Evolutionary conservation across 2,888 invertebrate species (phyloP).

Genomic region (Drosophila yooni): DNA sequence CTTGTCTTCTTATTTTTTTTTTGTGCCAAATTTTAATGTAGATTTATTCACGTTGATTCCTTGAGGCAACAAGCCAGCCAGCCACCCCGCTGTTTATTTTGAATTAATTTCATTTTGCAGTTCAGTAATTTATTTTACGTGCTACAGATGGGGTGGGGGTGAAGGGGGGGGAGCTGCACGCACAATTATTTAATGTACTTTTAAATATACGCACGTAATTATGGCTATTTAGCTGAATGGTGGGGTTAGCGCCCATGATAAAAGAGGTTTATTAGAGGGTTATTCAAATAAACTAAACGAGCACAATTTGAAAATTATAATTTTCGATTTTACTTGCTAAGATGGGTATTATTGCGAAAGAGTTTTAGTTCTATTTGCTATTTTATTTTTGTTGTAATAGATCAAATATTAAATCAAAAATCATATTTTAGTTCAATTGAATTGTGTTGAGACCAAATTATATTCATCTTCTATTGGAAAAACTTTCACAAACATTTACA

Average conservation of each 20-base stretch:
- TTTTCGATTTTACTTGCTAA: not conserved
- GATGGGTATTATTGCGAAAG: not conserved
- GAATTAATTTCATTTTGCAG: conserved; percentile 40
- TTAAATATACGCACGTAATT: conserved; percentile 31
- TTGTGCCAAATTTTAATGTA: conserved; percentile 42
- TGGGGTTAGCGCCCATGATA: not conserved
- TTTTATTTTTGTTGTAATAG: not conserved
- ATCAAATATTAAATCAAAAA: not conserved
- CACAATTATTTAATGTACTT: conserved; percentile 24
- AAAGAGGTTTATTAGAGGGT: not conserved
- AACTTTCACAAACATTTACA: too few species aligned
- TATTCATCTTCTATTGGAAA: not conserved
- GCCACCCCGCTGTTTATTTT: conserved; percentile 36
- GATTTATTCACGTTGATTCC: conserved; percentile 47
- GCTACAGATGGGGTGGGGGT: not conserved
- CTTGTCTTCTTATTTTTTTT: not conserved
- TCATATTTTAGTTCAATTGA: not conserved
- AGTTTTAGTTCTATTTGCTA: not conserved
- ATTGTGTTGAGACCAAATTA: not conserved
- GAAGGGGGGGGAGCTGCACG: too few species aligned
- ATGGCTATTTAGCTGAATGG: not conserved
- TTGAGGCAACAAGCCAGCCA: conserved; percentile 4
- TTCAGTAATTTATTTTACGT: conserved; percentile 25
- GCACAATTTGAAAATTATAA: too few species aligned
- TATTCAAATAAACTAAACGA: not conserved